Base-by-base conservation (phyloP, 2,797 vertebrate species). In the Sebastes reedi region DNA sequence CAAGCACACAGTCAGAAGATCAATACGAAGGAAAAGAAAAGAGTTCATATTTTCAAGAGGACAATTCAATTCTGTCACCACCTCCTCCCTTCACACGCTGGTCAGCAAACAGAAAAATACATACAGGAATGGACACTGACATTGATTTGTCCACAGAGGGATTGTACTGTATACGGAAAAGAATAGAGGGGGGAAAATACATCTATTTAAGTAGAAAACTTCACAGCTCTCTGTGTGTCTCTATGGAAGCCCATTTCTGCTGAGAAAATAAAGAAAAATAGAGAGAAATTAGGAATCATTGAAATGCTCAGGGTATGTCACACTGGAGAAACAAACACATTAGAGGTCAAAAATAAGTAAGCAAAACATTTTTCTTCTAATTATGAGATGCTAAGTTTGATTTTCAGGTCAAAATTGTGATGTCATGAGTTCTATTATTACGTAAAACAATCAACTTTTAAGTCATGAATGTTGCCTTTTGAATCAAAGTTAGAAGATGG, bases 41-140 rank as follows among this genome's bases (percentile, higher is more conserved):
- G 42, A 71, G 79, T 84, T 86, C 72, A 60, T 77, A 74, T 88
- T 87, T 84, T 77, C 42, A 81, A 62, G 34, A 62, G 77, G 52
- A 68, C 36, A 88, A 87, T 89, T 87, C 70, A 75, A 62, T 77
- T 68, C 75, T 82, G 87, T 81, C 85, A 79, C 54, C 25, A 30
- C 55, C 34, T 79, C 24, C 78, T 50, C 11, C 52, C 46, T 25
- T 62, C 75, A 62, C 62, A 34, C 66, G 42, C 5, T 46, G 82
- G 56, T 80, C 76, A 65, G 72, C 73, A 80, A 70, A 58, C 66
- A 77, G 36, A 70, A 54, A 68, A 60, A 50, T 13, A 20, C 34
- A 56, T 25, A 16, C 29, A 70, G 46, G 60, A 79, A 52, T 72
- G 80, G 72, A 73, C 80, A 30, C 22, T 68, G 70, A 71, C 60